Evolutionary conservation across 1,140 invertebrate species (phyloP), one percentile per base, ranked within the genome.

Genomic region (Calephelis virginiensis): DNA sequence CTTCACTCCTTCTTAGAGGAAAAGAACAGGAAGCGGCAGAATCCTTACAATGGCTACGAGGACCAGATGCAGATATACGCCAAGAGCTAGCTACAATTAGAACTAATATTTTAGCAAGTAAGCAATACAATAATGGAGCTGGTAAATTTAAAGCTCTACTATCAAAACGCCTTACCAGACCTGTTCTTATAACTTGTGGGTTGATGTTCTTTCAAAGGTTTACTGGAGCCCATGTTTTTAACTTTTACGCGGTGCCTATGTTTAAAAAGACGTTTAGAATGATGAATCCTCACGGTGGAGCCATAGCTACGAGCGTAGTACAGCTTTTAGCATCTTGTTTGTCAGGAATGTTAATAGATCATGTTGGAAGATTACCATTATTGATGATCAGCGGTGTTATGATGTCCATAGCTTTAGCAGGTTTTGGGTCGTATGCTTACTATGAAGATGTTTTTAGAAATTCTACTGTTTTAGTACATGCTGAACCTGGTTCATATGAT

Each of bases 181-280:
- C 96, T 7, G 94, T 96, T 9, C 89, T 96, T 61, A 96, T 96
- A 63, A 96, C 95, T 2, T 96, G 96, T 83, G 95, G 95, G 0
- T 87, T 97, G 56, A 97, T 97, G 95, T 95, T 97, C 86, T 97
- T 97, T 85, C 96, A 96, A 76, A 92, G 95, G 64, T 97, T 97
- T 76, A 96, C 95, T 63, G 96, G 96, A 10, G 95, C 95, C 11
- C 95, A 96, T 73, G 94, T 96, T 12, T 97, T 97, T 85, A 96
- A 94, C 84, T 96, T 96, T 81, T 97, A 97, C 83, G 95, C 96
- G 12, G 96, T 96, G 3, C 93, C 94, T 49, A 95, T 96, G 77
- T 96, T 97, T 76, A 93, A 94, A 61, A 94, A 96, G 84, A 96
- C 95, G 0, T 94, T 96, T 67, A 94, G 94, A 50, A 95, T 93